A percentile compares a stretch with the other conserved stretches of the same genome.
Evolutionary conservation across 2,888 invertebrate genomes (phyloP).

Genomic region (Thelaira solivaga): DNA sequence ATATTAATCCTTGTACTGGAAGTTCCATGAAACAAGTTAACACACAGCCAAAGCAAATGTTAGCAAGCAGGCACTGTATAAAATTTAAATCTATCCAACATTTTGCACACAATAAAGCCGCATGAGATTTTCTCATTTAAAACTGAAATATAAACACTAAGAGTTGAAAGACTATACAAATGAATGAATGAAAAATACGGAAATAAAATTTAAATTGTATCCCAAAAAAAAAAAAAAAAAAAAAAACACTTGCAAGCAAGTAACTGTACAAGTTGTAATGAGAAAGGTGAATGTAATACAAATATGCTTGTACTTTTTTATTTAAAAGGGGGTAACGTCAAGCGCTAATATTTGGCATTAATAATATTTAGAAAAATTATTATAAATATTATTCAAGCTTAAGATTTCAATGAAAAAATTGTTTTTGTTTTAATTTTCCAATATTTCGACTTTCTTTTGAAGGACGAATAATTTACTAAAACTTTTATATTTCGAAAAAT

Average conservation of each 20-base stretch:
- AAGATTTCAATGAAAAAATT: too few species aligned
- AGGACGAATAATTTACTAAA: too few species aligned
- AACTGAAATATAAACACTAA: conserved; percentile 34
- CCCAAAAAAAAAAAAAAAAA: too few species aligned
- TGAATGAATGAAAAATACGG: conserved; percentile 31
- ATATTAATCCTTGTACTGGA: conserved; percentile 25
- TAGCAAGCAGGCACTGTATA: not conserved
- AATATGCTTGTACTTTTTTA: too few species aligned
- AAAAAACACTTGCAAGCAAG: not conserved
- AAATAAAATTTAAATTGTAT: conserved; percentile 20
- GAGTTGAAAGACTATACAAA: conserved; percentile 14
- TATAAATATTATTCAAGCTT: too few species aligned
- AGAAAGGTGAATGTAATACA: too few species aligned
- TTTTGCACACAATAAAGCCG: conserved; percentile 42
- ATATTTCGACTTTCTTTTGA: too few species aligned
- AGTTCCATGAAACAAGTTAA: not conserved
- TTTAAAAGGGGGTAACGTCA: too few species aligned
- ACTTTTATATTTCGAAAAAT: too few species aligned
- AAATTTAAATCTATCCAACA: conserved; percentile 8
- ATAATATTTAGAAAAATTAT: too few species aligned
- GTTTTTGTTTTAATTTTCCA: too few species aligned
- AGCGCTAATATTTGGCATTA: too few species aligned
- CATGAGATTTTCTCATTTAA: conserved; percentile 52
- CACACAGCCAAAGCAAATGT: not conserved
- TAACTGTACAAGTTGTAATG: not conserved